Evolutionary conservation across 2,888 invertebrate species (phyloP), one percentile per base, ranked within the genome.

Genomic region (Hyposoter didymator): DNA sequence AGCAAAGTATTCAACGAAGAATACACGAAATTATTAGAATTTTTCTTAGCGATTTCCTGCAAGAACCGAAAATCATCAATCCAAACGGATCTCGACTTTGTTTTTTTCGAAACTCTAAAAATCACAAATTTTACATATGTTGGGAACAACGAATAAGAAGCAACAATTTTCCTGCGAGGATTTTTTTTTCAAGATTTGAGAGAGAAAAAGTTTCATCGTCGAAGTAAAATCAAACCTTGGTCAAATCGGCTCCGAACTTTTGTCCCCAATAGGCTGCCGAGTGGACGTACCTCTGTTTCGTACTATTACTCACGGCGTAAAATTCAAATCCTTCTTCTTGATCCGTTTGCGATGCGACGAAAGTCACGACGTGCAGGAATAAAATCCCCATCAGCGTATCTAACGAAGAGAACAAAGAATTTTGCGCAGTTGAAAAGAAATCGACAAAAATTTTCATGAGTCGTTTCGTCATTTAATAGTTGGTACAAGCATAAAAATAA

Each of bases 1-100:
- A 91, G 73, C 22, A 90, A 89, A 10, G 91, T 91, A 70, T 94
- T 94, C 32, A 94, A 75, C 0, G 94, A 93, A 28, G 94, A 94
- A 6, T 69, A 82, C 66, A 92, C 89, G 3, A 93, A 80, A 87
- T 93, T 93, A 5, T 87, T 86, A n/a, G 8, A 2, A 0, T 35
- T 45, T n/a, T 4, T n/a, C 10, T 52, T 72, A n/a, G 19, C 32
- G 22, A 72, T n/a, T 35, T 32, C 72, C 72, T 72, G 35, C 32
- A 10, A 4, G 8, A 52, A 0, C n/a, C 28, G n/a, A 22, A 49
- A 62, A 52, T 8, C 0, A 6, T n/a, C 19, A 17, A 49, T n/a
- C n/a, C 0, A 52, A 5, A 17, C 14, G 12, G 12, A 4, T 47
- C 14, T 47, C 14, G 47, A 47, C 14, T 47, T 12, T 14, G 4